Percentiles rank a stretch among this genome's conserved stretches.
Conservation (phyloP, 2,797 vertebrate species). For the Labeo calbasu region DNA sequence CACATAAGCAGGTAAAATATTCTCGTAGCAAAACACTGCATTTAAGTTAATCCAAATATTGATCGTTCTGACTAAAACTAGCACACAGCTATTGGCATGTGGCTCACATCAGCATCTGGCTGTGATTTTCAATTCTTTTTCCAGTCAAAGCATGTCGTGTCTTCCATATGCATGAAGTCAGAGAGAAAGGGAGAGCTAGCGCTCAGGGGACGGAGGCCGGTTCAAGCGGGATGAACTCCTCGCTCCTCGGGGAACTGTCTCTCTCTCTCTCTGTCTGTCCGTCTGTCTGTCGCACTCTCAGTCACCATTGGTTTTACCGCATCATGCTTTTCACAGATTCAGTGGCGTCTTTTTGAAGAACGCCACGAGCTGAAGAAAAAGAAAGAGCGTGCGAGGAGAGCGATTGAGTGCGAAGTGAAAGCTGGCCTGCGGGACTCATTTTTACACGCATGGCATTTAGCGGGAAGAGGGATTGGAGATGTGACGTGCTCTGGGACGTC, state of each 20-base stretch:
- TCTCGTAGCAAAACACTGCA: not conserved
- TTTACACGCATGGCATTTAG: conserved; percentile 70
- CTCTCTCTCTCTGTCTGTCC: not conserved
- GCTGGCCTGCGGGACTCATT: conserved; percentile 72
- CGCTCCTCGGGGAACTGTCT: conserved; percentile 39
- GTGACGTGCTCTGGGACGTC: conserved; percentile 76
- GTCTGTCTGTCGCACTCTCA: conserved; percentile 62
- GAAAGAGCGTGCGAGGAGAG: conserved; percentile 26
- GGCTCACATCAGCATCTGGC: conserved; percentile 69
- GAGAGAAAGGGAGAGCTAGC: conserved; percentile 60
- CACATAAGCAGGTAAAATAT: not conserved
- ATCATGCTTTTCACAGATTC: conserved; percentile 78
- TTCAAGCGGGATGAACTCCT: conserved; percentile 19
- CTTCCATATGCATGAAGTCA: conserved; percentile 78
- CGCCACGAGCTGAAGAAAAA: conserved; percentile 75
- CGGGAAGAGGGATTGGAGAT: conserved; percentile 67
- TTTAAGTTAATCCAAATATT: not conserved
- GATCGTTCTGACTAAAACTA: not conserved
- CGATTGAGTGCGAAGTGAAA: conserved; percentile 52
- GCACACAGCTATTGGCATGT: conserved; percentile 19
- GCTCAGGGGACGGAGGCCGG: not conserved
- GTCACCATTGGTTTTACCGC: conserved; percentile 78
- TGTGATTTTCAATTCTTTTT: conserved; percentile 79
- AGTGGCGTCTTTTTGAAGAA: conserved; percentile 73
- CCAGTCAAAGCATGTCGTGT: conserved; percentile 75